phyloP scores from a whole-genome alignment of 1,140 invertebrate genomes.

The Andricus grossulariae region DNA sequence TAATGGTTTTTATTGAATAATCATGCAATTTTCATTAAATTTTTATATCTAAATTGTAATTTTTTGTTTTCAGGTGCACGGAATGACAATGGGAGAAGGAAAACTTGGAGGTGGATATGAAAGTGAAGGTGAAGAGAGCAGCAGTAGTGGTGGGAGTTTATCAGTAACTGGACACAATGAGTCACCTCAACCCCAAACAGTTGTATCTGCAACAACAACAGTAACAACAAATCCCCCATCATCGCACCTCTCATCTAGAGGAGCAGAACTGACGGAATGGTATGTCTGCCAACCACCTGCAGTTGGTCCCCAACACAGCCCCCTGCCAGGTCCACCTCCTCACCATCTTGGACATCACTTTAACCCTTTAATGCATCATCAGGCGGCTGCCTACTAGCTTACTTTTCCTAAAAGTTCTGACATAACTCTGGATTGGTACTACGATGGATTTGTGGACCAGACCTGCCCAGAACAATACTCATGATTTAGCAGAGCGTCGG shows the following conservation, averaged over 20 bases:
- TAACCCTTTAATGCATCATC: slow-evolving; percentile 75
- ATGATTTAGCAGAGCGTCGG: neutral
- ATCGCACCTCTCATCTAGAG: slow-evolving; percentile 45
- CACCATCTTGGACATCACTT: slow-evolving; percentile 74
- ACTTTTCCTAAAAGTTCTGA: neutral
- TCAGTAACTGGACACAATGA: slow-evolving; percentile 73
- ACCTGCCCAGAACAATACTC: slow-evolving; percentile 28
- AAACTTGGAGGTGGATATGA: slow-evolving; percentile 71
- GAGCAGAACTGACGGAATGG: slow-evolving; percentile 79
- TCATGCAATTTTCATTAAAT: neutral
- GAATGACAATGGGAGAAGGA: slow-evolving; percentile 68
- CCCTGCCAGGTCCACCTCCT: slow-evolving; percentile 74
- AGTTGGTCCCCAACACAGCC: slow-evolving; percentile 71
- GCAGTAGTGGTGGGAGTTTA: slow-evolving; percentile 71
- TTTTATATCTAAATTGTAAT: neutral
- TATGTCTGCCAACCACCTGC: slow-evolving; percentile 78
- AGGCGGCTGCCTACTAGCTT: slow-evolving; percentile 70
- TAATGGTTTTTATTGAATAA: neutral
- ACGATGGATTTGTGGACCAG: neutral
- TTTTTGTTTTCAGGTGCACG: slow-evolving; percentile 67
- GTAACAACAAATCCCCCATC: slow-evolving; percentile 55
- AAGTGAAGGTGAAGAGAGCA: slow-evolving; percentile 74
- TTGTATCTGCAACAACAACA: slow-evolving; percentile 68
- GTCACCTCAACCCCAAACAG: slow-evolving; percentile 69
- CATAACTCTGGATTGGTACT: neutral